These are phyloP conservation scores for Helicoverpa assulta DNA, from an alignment of 2,888 invertebrate genomes.

Conservation along the genomic window DNA sequence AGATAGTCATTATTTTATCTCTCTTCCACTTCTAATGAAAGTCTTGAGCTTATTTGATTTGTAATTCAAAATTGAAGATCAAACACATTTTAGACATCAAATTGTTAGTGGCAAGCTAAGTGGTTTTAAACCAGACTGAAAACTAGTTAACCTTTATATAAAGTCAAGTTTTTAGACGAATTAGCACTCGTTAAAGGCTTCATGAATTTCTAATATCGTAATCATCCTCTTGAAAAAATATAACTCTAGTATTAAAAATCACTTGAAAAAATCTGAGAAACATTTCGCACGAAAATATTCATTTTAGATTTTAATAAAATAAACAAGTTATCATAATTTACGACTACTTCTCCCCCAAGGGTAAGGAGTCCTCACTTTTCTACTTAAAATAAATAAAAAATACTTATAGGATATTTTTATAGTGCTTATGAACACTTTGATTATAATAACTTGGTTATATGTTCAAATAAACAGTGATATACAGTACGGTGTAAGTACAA, in stretches of 20 bases:
- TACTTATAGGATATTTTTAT: too few species aligned
- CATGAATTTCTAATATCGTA: background rate
- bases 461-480: slow-evolving; percentile 12
- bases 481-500: background rate
- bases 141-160: background rate
- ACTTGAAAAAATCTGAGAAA: background rate
- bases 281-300: background rate
- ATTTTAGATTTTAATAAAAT: background rate
- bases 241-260: background rate
- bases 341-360: background rate
- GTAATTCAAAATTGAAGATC: slow-evolving; percentile 8
- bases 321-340: background rate
- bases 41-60: background rate
- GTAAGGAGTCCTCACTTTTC: background rate
- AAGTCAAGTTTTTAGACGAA: slow-evolving; percentile 10
- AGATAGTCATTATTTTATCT: background rate
- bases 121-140: slow-evolving; percentile 20
- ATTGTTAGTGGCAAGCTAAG: slow-evolving; percentile 6
- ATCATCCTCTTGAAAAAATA: background rate
- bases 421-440: too few species aligned
- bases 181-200: background rate
- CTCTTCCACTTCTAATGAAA: background rate
- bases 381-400: background rate
- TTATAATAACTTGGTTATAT: background rate
- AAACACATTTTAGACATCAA: background rate